Evolutionary conservation across 2,797 vertebrate species (phyloP), one percentile per base, ranked within the genome.

Genomic region (Nasua narica): DNA sequence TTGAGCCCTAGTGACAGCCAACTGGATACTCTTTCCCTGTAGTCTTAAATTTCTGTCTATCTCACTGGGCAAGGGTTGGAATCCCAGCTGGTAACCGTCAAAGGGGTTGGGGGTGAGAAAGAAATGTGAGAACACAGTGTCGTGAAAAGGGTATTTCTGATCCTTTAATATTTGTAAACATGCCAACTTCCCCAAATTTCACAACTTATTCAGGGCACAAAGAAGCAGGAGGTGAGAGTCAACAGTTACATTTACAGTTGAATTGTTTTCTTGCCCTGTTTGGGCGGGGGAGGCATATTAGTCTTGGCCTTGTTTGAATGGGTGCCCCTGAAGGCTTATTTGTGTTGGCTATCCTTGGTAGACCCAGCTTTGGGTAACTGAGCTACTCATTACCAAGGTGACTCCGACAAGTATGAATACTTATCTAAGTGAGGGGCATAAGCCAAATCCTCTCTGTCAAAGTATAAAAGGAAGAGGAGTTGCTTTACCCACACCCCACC

Each of bases 111-210:
- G 0, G 2, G 4, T 7, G 1, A 10, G 32, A 25, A 43, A 27
- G 43, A 94, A 95, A 72, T 23, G 23, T 70, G n/a, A 91, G 56
- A 72, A 54, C 13, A 77, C 12, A 54, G 25, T 13, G 52, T 54
- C 92, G 83, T 56, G 8, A 74, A 83, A 95, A 86, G 76, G 21
- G 19, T 91, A 46, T 40, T 89, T 18, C 21, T 83, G 11, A 14
- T n/a, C 37, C 65, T 91, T 56, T 82, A 77, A 43, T 46, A 84
- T 58, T 25, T 79, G 78, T 18, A n/a, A 87, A 14, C 10, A 90
- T 88, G 81, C 21, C 7, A 52, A 10, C 1, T 32, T 77, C 62
- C n/a, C 19, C 79, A 62, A 23, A 1, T 76, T 37, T 88, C 23
- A 40, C 27, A 52, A 35, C 15, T 85, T 19, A 74, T 48, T 87